Conservation (phyloP, 2,888 invertebrate genomes). For the Lasioglossum malachurum region DNA sequence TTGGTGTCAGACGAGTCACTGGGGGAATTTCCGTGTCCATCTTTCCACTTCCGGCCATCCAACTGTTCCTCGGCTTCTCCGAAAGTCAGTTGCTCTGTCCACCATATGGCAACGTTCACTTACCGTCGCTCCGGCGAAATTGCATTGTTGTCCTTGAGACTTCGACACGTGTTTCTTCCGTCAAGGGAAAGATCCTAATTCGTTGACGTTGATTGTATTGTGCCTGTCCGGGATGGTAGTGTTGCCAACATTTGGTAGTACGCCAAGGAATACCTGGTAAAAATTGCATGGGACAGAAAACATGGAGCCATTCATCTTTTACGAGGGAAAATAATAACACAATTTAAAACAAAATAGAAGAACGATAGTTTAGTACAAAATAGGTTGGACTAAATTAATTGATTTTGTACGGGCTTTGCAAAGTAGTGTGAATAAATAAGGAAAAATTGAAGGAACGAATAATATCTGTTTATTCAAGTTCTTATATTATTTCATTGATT, state of each 20-base stretch:
- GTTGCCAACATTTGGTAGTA: not conserved
- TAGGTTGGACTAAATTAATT: not conserved
- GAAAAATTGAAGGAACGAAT: too few species aligned
- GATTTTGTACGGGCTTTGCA: not conserved
- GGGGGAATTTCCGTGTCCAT: slow-evolving; percentile 18
- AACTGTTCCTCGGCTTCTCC: slow-evolving; percentile 27
- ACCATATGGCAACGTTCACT: slow-evolving; percentile 66
- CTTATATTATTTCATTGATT: too few species aligned
- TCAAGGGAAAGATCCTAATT: not conserved
- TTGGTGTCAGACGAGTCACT: not conserved
- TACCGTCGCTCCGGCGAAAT: slow-evolving; percentile 54
- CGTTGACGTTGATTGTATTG: not conserved
- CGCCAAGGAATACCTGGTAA: not conserved
- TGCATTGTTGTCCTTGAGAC: slow-evolving; percentile 64
- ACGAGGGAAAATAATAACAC: too few species aligned
- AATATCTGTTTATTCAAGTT: too few species aligned
- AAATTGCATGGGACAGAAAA: not conserved
- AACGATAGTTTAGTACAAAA: not conserved
- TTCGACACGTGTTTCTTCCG: slow-evolving; percentile 64
- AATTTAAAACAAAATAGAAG: not conserved
- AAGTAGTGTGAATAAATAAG: not conserved
- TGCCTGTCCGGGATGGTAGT: not conserved
- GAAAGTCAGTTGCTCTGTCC: slow-evolving; percentile 53
- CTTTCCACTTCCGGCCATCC: slow-evolving; percentile 15
- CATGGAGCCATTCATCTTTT: not conserved